Evolutionary conservation across 2,113 vertebrate genomes (phyloP).

Genomic region (Poecile atricapillus): DNA sequence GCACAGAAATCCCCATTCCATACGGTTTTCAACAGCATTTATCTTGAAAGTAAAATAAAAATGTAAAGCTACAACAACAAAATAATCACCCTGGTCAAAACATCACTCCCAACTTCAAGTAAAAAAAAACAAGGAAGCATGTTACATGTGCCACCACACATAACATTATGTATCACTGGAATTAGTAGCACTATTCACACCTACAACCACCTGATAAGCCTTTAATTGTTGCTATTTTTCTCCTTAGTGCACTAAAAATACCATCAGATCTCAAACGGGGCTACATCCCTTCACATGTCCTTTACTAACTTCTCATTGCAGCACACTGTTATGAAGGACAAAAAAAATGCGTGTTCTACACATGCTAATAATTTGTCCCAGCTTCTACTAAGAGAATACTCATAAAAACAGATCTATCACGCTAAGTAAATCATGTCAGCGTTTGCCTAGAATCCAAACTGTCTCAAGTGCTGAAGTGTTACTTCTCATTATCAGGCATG

Average conservation of each 20-base stretch:
- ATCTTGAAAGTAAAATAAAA: neutral
- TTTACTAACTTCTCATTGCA: neutral
- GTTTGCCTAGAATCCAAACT: neutral
- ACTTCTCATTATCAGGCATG: neutral
- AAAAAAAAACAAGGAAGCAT: neutral
- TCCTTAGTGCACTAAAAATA: slow-evolving; percentile 1
- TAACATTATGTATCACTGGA: neutral
- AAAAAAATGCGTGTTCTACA: neutral
- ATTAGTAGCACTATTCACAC: neutral
- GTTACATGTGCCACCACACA: neutral
- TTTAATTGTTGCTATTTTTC: neutral
- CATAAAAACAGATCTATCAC: neutral
- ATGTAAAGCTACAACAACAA: neutral
- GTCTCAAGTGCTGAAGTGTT: neutral
- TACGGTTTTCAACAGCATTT: neutral
- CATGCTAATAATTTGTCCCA: neutral
- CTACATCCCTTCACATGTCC: neutral
- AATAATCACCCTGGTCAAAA: neutral
- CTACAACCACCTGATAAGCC: neutral
- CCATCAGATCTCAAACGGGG: neutral
- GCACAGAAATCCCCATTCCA: neutral
- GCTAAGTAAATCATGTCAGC: neutral
- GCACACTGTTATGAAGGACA: neutral
- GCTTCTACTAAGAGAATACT: neutral
- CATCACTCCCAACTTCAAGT: neutral